phyloP scores from a whole-genome alignment of 1,140 invertebrate genomes.

The Scaptomyza montana region DNA sequence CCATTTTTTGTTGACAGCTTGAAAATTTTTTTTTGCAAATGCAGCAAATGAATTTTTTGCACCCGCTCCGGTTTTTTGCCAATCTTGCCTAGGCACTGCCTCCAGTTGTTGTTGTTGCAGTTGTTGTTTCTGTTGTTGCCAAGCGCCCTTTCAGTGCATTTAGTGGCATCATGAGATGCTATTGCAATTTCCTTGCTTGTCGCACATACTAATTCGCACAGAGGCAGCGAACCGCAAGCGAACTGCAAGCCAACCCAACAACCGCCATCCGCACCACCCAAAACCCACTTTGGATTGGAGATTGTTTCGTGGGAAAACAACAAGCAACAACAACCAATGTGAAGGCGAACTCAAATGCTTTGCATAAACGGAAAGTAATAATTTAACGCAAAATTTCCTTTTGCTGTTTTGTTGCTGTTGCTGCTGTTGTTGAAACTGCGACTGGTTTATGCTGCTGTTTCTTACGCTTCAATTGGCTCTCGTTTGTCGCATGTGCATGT shows the following conservation, averaged over 20 bases:
- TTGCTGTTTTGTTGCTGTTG: conserved; percentile 55
- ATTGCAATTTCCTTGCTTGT: conserved; percentile 82
- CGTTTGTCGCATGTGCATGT: conserved; percentile 17
- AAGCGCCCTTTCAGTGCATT: conserved; percentile 61
- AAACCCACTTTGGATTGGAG: not conserved
- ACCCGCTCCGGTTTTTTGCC: conserved; percentile 31
- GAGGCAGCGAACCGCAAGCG: conserved; percentile 47
- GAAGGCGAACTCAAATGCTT: conserved; percentile 76
- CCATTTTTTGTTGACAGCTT: conserved; percentile 32
- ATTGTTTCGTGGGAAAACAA: conserved; percentile 39
- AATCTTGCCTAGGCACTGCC: conserved; percentile 39
- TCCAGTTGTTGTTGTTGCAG: conserved; percentile 15
- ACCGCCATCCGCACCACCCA: not conserved
- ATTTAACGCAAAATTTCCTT: conserved; percentile 83
- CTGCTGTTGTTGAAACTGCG: conserved; percentile 28
- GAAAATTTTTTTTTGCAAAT: conserved; percentile 77
- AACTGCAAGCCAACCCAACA: not conserved
- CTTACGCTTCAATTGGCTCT: conserved; percentile 75
- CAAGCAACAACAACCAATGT: conserved; percentile 55
- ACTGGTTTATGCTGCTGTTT: conserved; percentile 64
- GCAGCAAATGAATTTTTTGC: conserved; percentile 78
- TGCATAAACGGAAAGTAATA: conserved; percentile 83
- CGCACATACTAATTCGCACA: conserved; percentile 80
- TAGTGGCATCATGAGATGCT: conserved; percentile 82
- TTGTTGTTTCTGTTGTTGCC: conserved; percentile 42